phyloP scores from a whole-genome alignment of 2,113 vertebrate species.

The Zosterops lateralis region DNA sequence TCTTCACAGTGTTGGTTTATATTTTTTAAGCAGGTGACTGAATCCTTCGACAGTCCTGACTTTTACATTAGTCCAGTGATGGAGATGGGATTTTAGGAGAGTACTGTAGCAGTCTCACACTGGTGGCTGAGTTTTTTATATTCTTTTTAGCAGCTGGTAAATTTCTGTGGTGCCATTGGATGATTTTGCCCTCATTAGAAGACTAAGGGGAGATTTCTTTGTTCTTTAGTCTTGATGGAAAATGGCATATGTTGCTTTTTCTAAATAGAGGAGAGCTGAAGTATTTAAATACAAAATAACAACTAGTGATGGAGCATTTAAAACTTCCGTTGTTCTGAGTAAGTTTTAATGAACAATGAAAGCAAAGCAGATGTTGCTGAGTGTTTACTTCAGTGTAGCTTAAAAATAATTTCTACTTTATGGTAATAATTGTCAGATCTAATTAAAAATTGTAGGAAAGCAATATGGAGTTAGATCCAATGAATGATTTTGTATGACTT shows the following conservation, averaged over 20 bases:
- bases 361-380: constrained; percentile 53
- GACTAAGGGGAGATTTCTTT: not conserved
- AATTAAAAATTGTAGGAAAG: constrained; percentile 52
- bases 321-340: constrained; percentile 1
- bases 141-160: not conserved
- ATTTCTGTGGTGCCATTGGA: not conserved
- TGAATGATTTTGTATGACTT: not conserved
- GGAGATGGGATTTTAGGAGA: not conserved
- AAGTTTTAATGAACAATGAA: constrained; percentile 32
- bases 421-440: constrained; percentile 53
- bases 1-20: not conserved
- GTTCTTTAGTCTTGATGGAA: not conserved
- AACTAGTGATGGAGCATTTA: not conserved
- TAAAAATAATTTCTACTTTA: constrained; percentile 43
- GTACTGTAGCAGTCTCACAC: not conserved
- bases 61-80: not conserved
- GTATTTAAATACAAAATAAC: constrained; percentile 12
- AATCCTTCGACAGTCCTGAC: not conserved
- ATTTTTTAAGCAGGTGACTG: not conserved
- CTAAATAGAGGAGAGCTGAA: not conserved
- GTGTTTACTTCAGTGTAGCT: constrained; percentile 50
- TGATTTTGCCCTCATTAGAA: not conserved
- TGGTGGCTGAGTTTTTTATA: not conserved
- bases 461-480: not conserved
- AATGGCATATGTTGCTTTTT: not conserved